Evolutionary conservation across 2,797 vertebrate genomes (phyloP), one percentile per base, ranked within the genome.

Genomic region (Rhinophrynus dorsalis): DNA sequence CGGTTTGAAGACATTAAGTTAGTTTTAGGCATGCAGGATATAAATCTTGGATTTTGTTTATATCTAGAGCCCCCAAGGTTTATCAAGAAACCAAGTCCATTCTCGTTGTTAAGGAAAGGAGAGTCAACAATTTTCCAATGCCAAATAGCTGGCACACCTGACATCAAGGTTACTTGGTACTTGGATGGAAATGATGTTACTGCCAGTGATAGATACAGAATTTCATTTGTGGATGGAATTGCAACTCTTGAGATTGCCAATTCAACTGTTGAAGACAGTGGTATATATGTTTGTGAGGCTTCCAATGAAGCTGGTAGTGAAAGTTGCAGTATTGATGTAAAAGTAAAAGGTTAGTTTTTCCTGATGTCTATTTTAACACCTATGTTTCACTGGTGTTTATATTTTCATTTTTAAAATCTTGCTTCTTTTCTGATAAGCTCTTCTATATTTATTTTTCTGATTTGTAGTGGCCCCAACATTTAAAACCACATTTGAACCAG

Each of bases 271-370:
- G 92, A 86, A 75, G 94, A 99, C 20, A 93, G 93, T 37, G 95
- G 96, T 3, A 88, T 89, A 44, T 99, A 96, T 37, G 93, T 95
- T 79, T 99, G 97, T 20, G 96, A 99, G 85, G 96, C 96, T 70
- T 92, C 87, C 23, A 99, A 98, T 67, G 94, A 99, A 3, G 97
- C 97, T 0, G 97, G 97, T 71, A 96, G 94, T 1, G 95, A 97
- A 54, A 99, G 94, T 89, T 98, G 96, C 89, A 98, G 92, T 81
- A 71, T 94, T 83, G 95, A 99, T 66, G 85, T 99, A 55, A 95
- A 90, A 88, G 96, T 99, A 38, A 99, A 98, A 99, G 97, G 97
- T 99, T 79, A 30, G 97, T 94, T 75, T 17, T 50, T 20, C 15
- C 20, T 1, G 8, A 44, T 6, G 6, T 11, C 1, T 40, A 5